phyloP scores from a whole-genome alignment of 2,888 invertebrate species.

The Coelogynopora nodosa region DNA sequence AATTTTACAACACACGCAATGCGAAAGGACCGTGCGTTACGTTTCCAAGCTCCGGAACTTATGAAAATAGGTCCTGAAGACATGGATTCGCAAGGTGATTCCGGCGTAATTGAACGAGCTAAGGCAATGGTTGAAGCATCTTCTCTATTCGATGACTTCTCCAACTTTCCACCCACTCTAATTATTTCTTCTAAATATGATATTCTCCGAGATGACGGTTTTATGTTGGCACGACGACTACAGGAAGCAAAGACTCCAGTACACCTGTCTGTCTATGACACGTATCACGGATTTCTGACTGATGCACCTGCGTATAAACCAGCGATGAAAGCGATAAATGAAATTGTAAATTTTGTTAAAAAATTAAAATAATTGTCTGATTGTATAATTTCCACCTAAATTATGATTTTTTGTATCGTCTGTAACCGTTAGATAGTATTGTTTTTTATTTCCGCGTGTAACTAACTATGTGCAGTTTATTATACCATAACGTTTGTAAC shows the following conservation, averaged over 20 bases:
- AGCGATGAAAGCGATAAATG: neutral
- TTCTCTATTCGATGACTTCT: slow-evolving; percentile 50
- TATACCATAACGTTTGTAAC: too few species aligned
- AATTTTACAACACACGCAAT: neutral
- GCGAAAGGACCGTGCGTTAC: neutral
- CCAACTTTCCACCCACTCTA: slow-evolving; percentile 55
- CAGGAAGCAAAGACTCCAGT: neutral
- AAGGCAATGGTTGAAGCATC: slow-evolving; percentile 59
- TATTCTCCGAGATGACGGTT: slow-evolving; percentile 60
- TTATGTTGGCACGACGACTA: slow-evolving; percentile 54
- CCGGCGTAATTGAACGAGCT: slow-evolving; percentile 51
- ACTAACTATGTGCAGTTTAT: too few species aligned
- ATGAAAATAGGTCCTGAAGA: slow-evolving; percentile 35
- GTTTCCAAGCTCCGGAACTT: neutral
- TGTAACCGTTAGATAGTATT: too few species aligned
- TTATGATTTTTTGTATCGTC: too few species aligned
- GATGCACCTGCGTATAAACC: neutral
- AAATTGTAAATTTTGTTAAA: slow-evolving; percentile 32
- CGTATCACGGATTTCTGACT: slow-evolving; percentile 15
- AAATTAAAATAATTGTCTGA: too few species aligned
- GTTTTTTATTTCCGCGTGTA: too few species aligned
- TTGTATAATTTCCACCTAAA: too few species aligned
- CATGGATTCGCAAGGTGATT: slow-evolving; percentile 23
- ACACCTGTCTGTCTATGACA: neutral
- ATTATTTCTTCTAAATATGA: slow-evolving; percentile 61